Evolutionary conservation across 2,888 invertebrate species (phyloP), one percentile per base, ranked within the genome.

Genomic region (Ornithoptera priamus): DNA sequence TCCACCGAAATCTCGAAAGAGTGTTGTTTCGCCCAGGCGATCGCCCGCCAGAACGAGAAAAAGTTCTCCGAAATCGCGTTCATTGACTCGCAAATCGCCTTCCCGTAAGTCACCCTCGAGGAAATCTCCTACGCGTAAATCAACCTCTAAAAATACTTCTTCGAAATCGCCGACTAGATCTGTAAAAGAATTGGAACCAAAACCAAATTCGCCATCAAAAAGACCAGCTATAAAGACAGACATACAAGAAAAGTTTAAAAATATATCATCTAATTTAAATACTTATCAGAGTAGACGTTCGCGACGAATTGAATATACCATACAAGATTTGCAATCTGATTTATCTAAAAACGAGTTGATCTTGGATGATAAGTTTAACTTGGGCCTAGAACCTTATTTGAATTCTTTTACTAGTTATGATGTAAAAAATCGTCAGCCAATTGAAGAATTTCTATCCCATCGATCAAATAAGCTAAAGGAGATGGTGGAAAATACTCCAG

Each of bases 51-150:
- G 92, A 83, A 80, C 79, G 39, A 82, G 88, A 65, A 90, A 89
- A 85, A 86, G 79, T 81, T 90, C 90, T 50, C 85, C 89, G 69
- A 78, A 82, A 72, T 85, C 83, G 71, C 86, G 86, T 46, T 73
- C 69, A 36, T 58, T 71, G 39, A 64, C 72, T 64, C 74, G 72
- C 58, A 77, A 75, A 61, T 80, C 86, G 12, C 83, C 90, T 53
- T 84, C 88, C 22, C 89, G 93, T 7, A 93, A 93, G 76, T 93
- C 94, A 36, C 94, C 94, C 20, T 83, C 91, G 17, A 85, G 93
- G 62, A 93, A 93, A 71, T 93, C 93, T 15, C 93, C 93, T 4
- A 86, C 88, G 72, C 85, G 91, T 70, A 92, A 92, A 77, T 81
- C 90, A 46, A 84, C 88, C 17, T 85, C 89, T 71, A 92, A 91